phyloP scores from a whole-genome alignment of 2,888 invertebrate genomes.

The Trachelus iudaicus region DNA sequence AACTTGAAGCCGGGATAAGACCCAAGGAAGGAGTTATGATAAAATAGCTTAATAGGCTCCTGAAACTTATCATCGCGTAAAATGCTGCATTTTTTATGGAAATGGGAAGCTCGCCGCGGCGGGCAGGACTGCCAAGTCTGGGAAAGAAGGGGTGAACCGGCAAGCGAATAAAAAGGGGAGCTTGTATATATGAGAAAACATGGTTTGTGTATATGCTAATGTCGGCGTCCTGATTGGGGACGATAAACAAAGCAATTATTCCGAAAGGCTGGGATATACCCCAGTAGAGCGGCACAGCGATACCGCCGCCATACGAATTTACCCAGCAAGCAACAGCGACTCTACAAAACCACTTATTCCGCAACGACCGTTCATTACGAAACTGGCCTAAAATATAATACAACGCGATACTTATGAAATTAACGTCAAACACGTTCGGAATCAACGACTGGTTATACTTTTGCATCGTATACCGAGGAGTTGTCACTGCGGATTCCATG shows the following conservation, averaged over 20 bases:
- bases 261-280: conserved; percentile 50
- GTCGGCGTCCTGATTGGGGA: conserved; percentile 53
- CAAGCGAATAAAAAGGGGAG: conserved; percentile 5
- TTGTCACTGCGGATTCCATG: neutral
- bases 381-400: neutral
- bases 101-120: conserved; percentile 5
- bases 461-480: neutral
- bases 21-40: conserved; percentile 18
- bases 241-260: conserved; percentile 65
- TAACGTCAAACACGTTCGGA: neutral
- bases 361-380: neutral
- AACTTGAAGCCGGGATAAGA: conserved; percentile 11
- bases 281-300: conserved; percentile 22
- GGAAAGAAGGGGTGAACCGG: conserved; percentile 8
- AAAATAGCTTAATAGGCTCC: conserved; percentile 26
- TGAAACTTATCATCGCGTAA: conserved; percentile 21
- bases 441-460: neutral
- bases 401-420: neutral
- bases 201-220: conserved; percentile 58
- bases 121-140: neutral
- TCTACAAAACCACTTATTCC: neutral
- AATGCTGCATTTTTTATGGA: conserved; percentile 19
- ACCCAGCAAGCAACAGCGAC: conserved; percentile 6
- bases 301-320: conserved; percentile 25
- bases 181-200: conserved; percentile 18